Base-by-base conservation (phyloP, 2,888 invertebrate species). In the Gnatocerus cornutus region DNA sequence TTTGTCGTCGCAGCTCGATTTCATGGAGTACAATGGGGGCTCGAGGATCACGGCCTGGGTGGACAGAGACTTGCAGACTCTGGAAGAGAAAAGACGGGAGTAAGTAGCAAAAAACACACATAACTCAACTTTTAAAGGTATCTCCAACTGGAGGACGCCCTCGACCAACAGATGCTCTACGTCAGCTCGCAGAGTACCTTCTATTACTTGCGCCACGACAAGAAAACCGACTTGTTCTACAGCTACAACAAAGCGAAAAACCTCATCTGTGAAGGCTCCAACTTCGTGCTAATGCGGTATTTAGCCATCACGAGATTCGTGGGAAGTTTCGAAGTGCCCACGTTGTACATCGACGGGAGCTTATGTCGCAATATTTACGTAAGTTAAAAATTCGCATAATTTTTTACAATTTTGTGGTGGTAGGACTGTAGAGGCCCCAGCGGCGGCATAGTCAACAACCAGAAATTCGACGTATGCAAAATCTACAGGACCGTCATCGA, bases 61-160 rank as follows among this genome's bases (percentile, higher is more conserved):
- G 68, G 89, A 89, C 74, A 84, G 85, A 70, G 87, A 89, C 76
- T 84, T 90, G 61, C 89, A 90, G 73, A 91, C 90, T 9, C 85
- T 91, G 81, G 90, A 91, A 85, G 91, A 91, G 81, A 89, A 89
- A 77, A 86, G 90, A 83, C 86, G 84, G 33, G 85, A 85, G 84
- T 85, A 76, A 72, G 72, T 65, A 6, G 12, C 8, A 12, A 43
- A 13, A 13, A 46, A 46, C 21, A 43, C 10, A 43, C 13, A 13
- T 5, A 33, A 33, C 33, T 50, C 5, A 53, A 43, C 43, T 46
- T n/a, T 41, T 43, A 4, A 10, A 64, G 53, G 33, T 85, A 86
- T 71, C 82, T 87, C 39, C 83, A 86, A 64, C 85, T 85, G 71
- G 83, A 82, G 41, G 79, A 84, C 8, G 50, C 37, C 0, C 82